Base-by-base conservation (phyloP, 1,140 invertebrate species). In the Drosophila paulistorum region DNA sequence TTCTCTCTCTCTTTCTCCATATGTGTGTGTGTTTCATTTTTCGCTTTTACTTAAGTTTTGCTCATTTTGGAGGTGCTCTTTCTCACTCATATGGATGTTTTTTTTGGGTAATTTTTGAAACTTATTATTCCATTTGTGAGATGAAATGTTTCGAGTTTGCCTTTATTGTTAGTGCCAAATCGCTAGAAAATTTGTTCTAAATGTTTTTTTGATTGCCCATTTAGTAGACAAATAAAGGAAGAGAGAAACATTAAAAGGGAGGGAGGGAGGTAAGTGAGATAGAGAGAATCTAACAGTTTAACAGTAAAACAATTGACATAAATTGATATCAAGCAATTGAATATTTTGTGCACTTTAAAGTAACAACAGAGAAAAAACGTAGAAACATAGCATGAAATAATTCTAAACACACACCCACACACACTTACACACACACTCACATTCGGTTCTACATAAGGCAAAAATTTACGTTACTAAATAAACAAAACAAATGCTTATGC, bases 141-240 rank as follows among this genome's bases (percentile, higher is more conserved):
- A 78, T 80, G 74, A 81, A 81, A 76, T 69, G 79, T 68, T 62
- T 45, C 26, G 20, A 62, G 26, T 63, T 42, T 30, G 23, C 14
- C 55, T 67, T 65, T 66, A 54, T 74, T 77, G 64, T 67, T 65
- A 42, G 64, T 65, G 57, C 41, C 42, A 68, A 79, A 73, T 77
- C 42, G 67, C 70, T 60, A 64, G 37, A 26, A 37, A 79, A 79
- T 77, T 73, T 77, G 63, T 59, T 68, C 33, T 71, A 71, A 71
- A 71, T 67, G 72, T 33, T 66, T 41, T 58, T 55, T 66, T 66
- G 35, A 66, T 66, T 37, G 54, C 35, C 55, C 54, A 58, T 66
- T 66, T 26, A 23, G 45, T 23, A 11, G 45, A 51, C 3, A 51
- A 14, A 39, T 13, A 1, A 13, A 20, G 14, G 17, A 17, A 20